Evolutionary conservation across 2,113 vertebrate species (phyloP).

Genomic region (Phyllostomus discolor): DNA sequence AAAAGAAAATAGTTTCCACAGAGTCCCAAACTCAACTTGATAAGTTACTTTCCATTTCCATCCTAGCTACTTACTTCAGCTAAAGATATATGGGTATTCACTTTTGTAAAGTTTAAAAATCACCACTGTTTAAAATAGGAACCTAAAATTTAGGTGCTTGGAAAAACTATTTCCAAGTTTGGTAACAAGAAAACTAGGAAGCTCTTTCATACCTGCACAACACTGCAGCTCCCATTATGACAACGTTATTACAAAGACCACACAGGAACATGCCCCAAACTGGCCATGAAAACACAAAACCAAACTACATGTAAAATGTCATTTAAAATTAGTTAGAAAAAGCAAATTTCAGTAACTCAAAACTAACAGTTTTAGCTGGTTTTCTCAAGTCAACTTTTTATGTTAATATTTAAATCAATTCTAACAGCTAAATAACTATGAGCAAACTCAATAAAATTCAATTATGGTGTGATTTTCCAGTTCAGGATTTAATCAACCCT

Average conservation of each 20-base stretch:
- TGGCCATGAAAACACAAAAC: background rate
- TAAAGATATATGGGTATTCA: background rate
- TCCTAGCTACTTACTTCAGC: constrained; percentile 4
- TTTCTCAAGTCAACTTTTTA: constrained; percentile 17
- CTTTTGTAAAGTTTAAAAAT: constrained; percentile 27
- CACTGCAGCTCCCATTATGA: constrained; percentile 58
- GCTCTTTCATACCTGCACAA: background rate
- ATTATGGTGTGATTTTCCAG: background rate
- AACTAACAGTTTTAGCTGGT: background rate
- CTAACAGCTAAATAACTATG: background rate
- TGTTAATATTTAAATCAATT: background rate
- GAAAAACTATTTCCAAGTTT: constrained; percentile 35
- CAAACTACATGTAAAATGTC: background rate
- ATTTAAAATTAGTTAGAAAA: constrained; percentile 12
- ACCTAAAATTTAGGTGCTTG: background rate
- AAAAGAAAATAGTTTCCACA: background rate
- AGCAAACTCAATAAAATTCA: constrained; percentile 18
- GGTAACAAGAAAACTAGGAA: constrained; percentile 16
- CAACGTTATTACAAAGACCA: constrained; percentile 24
- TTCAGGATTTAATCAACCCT: constrained; percentile 11
- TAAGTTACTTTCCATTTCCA: constrained; percentile 24
- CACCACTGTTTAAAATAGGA: constrained; percentile 1
- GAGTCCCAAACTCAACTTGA: background rate
- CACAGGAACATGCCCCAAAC: background rate
- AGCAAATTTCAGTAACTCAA: background rate